These are phyloP conservation scores for Ectobius pallidus DNA, from an alignment of 2,888 invertebrate species.

Conservation along the genomic window DNA sequence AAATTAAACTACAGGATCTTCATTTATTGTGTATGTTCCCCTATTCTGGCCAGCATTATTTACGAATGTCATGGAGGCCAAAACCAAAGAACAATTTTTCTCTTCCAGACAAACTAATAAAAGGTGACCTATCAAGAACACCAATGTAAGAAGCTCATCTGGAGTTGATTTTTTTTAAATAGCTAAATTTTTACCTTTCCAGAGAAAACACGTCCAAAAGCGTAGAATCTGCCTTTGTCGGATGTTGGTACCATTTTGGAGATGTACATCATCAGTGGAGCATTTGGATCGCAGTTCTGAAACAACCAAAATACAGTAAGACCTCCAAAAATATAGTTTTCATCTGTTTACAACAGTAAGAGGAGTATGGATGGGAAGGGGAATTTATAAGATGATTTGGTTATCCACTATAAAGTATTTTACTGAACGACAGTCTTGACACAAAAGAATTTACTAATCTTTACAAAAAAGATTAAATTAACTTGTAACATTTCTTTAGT, in stretches of 20 bases:
- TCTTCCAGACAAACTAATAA: constrained; percentile 15
- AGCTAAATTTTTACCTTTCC: constrained; percentile 69
- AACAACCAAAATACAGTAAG: constrained; percentile 43
- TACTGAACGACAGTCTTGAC: too few relatives aligned
- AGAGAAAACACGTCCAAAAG: constrained; percentile 99
- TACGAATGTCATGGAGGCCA: constrained; percentile 8
- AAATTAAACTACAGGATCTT: too few relatives aligned
- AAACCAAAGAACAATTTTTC: constrained; percentile 28
- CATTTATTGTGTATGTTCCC: constrained; percentile 23
- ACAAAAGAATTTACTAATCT: too few relatives aligned
- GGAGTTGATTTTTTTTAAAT: neutral
- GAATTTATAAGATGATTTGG: too few relatives aligned
- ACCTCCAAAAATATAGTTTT: too few relatives aligned
- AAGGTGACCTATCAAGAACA: neutral
- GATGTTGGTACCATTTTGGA: constrained; percentile 99
- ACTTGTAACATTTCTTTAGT: too few relatives aligned
- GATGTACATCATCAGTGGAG: constrained; percentile 99
- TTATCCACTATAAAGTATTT: too few relatives aligned
- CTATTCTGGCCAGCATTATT: constrained; percentile 27
- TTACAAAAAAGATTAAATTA: too few relatives aligned
- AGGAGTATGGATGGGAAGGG: too few relatives aligned
- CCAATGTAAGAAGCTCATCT: neutral
- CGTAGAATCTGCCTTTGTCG: constrained; percentile 99
- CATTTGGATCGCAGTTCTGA: constrained; percentile 92
- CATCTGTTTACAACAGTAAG: too few relatives aligned